Evolutionary conservation across 2,797 vertebrate genomes (phyloP).

Genomic region (Eulemur albifrons): DNA sequence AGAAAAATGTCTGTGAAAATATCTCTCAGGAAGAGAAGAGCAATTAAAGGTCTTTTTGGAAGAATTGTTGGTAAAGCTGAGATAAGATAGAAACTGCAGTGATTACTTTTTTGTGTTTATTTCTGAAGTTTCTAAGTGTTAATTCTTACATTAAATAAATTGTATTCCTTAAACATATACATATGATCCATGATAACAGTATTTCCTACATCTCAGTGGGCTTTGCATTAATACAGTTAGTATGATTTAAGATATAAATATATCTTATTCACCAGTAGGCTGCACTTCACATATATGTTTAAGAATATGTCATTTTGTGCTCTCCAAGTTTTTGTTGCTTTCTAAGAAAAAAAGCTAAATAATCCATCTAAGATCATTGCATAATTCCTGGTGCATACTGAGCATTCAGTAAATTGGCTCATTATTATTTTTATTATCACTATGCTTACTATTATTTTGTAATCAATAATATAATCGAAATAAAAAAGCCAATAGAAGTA

Average conservation of each 20-base stretch:
- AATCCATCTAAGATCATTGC: not conserved
- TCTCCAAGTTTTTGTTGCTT: not conserved
- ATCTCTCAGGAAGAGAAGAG: conserved; percentile 61
- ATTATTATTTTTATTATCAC: not conserved
- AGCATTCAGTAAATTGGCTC: not conserved
- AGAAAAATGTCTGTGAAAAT: conserved; percentile 63
- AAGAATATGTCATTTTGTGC: not conserved
- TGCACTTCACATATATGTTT: not conserved
- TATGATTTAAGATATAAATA: not conserved
- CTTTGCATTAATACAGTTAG: not conserved
- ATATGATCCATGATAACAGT: not conserved
- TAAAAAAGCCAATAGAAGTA: not conserved
- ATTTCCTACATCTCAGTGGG: not conserved
- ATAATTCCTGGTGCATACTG: not conserved
- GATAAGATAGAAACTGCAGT: conserved; percentile 26
- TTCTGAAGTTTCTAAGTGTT: conserved; percentile 15
- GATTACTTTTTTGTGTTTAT: conserved; percentile 51
- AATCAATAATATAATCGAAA: not conserved
- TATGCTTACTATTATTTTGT: not conserved
- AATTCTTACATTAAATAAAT: not conserved
- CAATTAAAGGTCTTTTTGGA: not conserved
- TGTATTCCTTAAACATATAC: not conserved
- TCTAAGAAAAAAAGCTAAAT: not conserved
- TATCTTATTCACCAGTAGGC: not conserved
- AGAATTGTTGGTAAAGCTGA: not conserved